phyloP scores from a whole-genome alignment of 1,140 invertebrate species.

The Camponotus floridanus region DNA sequence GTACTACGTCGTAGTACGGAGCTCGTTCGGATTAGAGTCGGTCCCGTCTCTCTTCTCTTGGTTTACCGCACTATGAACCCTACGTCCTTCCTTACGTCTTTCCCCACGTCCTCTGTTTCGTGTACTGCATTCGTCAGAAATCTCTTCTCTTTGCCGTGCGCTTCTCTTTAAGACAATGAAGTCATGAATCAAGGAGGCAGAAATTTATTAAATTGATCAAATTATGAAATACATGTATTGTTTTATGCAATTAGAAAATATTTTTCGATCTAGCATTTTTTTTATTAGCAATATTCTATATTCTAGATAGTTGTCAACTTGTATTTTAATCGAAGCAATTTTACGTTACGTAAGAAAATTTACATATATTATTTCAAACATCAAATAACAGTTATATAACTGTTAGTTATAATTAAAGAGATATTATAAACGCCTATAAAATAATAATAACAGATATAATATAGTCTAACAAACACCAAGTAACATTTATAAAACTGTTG shows the following conservation, averaged over 20 bases:
- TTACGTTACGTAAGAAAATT: too few relatives aligned
- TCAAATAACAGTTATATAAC: too few relatives aligned
- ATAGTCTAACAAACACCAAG: too few relatives aligned
- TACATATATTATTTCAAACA: too few relatives aligned
- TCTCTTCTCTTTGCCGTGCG: not conserved
- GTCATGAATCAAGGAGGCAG: not conserved
- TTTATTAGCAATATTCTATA: too few relatives aligned
- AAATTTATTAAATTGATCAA: slow-evolving; percentile 13
- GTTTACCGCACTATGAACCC: slow-evolving; percentile 76
- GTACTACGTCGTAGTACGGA: slow-evolving; percentile 79
- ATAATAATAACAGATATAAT: too few relatives aligned
- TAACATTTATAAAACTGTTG: too few relatives aligned
- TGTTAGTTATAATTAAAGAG: too few relatives aligned
- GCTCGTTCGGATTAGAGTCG: slow-evolving; percentile 68
- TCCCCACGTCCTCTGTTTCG: slow-evolving; percentile 34
- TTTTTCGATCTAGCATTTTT: not conserved
- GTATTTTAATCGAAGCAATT: too few relatives aligned
- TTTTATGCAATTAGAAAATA: not conserved
- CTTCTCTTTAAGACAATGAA: not conserved
- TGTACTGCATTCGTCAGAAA: slow-evolving; percentile 38
- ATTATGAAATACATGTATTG: not conserved
- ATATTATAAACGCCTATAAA: too few relatives aligned
- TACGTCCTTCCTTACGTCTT: slow-evolving; percentile 61
- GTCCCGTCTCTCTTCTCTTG: slow-evolving; percentile 63
- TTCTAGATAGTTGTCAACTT: too few relatives aligned